Base-by-base conservation (phyloP, 2,113 vertebrate genomes). In the Haemorhous mexicanus region DNA sequence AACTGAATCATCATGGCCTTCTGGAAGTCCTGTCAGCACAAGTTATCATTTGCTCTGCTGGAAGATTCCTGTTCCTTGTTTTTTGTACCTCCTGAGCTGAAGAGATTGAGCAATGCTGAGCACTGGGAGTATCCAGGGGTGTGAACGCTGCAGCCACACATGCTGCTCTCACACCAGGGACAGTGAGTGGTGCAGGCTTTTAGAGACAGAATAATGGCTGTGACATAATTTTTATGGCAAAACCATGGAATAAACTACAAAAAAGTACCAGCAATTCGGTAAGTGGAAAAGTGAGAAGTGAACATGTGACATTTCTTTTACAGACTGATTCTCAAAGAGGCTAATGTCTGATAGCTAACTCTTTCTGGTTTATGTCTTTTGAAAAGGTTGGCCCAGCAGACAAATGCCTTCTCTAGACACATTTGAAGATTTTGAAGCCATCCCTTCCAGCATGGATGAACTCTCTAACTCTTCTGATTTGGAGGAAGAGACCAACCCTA, bases 391-490 rank as follows among this genome's bases (percentile, higher is more conserved):
- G 98, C 97, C 96, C 62, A 97, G 98, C 97, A 95, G 97, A 41
- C 98, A 98, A 46, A 97, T 98, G 46, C 97, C 98, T 13, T 99
- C 99, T 35, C 96, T 98, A 94, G 99, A 99, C 92, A 98, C 98
- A 2, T 96, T 80, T 62, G 99, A 99, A 72, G 98, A 98, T 92
- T 98, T 98, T 3, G 98, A 99, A 97, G 98, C 98, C n/a, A 99
- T 99, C 84, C 98, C 98, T 47, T 99, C 99, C 84, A 99, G 98
- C 66, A 97, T 97, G 33, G 99, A 99, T 83, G 99, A 99, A 67
- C 98, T 99, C 75, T 99, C 99, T 72, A 99, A 99, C 97, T 99
- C 99, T 37, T 99, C 99, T 46, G 98, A 98, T 37, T 69, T 97
- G 95, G 98, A 99, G 35, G 99, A 99, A 79, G 99, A 99, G 63